Conservation (phyloP, 2,797 vertebrate genomes). For the Gymnothorax reevesii region DNA sequence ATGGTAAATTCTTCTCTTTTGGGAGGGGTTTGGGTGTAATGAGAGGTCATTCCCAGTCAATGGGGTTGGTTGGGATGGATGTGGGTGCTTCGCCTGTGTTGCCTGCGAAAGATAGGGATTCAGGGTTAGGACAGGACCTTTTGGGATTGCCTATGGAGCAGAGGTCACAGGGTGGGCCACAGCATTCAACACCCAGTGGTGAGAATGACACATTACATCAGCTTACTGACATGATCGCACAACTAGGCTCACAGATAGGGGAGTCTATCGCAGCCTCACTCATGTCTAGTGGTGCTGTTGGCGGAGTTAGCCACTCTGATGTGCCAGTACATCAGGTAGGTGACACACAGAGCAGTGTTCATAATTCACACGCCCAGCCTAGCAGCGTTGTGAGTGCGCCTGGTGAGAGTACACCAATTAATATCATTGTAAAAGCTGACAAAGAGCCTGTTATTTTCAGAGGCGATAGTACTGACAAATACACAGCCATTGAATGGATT, state of each 20-base stretch:
- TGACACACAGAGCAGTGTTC: too few species aligned
- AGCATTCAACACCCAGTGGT: constrained; percentile 3
- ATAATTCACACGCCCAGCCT: not conserved
- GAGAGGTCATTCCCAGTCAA: too few species aligned
- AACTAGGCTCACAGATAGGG: constrained; percentile 19
- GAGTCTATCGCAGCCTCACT: too few species aligned
- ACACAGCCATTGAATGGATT: constrained; percentile 45
- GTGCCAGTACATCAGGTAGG: too few species aligned
- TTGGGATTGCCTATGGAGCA: not conserved
- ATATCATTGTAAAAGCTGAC: constrained; percentile 37
- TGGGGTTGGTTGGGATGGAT: constrained; percentile 8
- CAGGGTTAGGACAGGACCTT: not conserved
- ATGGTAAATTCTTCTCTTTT: not conserved
- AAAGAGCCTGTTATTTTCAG: too few species aligned
- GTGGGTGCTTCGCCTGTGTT: constrained; percentile 4
- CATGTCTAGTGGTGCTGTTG: not conserved
- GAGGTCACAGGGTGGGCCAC: not conserved
- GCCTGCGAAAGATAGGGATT: not conserved
- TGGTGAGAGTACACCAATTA: not conserved
- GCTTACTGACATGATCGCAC: constrained; percentile 2
- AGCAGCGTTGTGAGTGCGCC: not conserved
- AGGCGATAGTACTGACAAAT: constrained; percentile 47
- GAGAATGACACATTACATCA: constrained; percentile 1
- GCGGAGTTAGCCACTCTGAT: not conserved
- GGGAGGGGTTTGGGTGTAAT: too few species aligned